phyloP scores from a whole-genome alignment of 2,797 vertebrate species.

The Paedocypris micromegethes region DNA sequence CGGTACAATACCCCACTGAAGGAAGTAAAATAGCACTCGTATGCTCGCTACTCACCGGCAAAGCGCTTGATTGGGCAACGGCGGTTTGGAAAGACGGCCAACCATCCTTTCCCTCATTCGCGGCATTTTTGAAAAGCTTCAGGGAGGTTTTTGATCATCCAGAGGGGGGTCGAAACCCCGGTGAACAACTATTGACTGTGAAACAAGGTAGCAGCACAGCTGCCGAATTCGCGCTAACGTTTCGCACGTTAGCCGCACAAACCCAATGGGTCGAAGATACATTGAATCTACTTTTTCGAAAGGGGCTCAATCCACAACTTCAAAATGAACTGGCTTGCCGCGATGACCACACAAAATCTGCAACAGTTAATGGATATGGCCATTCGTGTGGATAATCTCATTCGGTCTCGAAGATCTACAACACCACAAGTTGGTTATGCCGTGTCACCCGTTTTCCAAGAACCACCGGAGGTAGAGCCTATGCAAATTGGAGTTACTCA shows the following conservation, averaged over 20 bases:
- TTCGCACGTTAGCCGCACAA: background rate
- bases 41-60: background rate
- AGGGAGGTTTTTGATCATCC: background rate
- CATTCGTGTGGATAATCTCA: background rate
- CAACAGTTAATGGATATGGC: background rate
- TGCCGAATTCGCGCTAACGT: background rate
- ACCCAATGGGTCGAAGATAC: background rate
- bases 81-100: background rate
- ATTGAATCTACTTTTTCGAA: background rate
- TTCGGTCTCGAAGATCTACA: too few species aligned
- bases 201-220: background rate
- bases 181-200: background rate
- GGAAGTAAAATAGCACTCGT: background rate
- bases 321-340: background rate
- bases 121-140: background rate
- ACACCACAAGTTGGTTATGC: too few species aligned
- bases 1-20: background rate
- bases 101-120: background rate
- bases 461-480: too few species aligned
- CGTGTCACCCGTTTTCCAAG: too few species aligned
- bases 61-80: background rate
- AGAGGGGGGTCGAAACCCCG: background rate
- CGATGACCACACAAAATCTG: background rate
- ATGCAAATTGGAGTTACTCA: too few species aligned
- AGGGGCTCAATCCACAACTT: background rate